Evolutionary conservation across 2,888 invertebrate genomes (phyloP).

Genomic region (Endotricha flammealis): DNA sequence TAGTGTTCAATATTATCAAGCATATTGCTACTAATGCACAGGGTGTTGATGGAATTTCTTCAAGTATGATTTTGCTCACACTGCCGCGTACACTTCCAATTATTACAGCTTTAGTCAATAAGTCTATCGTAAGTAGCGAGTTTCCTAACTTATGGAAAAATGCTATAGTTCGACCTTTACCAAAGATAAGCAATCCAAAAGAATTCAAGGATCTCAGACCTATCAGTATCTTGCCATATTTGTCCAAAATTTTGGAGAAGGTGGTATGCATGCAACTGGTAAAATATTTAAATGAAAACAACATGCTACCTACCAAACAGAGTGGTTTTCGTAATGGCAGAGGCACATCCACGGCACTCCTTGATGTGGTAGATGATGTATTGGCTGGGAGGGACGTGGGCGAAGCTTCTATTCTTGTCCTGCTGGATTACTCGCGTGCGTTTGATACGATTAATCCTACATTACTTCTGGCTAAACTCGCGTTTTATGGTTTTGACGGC

Average conservation of each 20-base stretch:
- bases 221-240: constrained; percentile 5
- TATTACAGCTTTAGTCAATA: constrained; percentile 4
- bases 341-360: too few species aligned
- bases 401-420: constrained; percentile 12
- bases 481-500: too few species aligned
- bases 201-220: constrained; percentile 4
- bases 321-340: not conserved
- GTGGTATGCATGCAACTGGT: too few species aligned
- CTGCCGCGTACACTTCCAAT: not conserved
- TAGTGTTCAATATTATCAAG: not conserved
- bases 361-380: too few species aligned
- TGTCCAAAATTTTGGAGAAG: constrained; percentile 1
- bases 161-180: not conserved
- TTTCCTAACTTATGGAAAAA: constrained; percentile 5
- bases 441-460: too few species aligned
- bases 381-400: too few species aligned
- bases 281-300: not conserved
- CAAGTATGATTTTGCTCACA: constrained; percentile 4
- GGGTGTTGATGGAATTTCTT: constrained; percentile 3
- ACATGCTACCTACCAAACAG: constrained; percentile 1
- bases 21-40: constrained; percentile 5
- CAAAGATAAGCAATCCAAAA: not conserved
- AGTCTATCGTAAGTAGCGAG: not conserved
- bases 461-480: too few species aligned
- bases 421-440: constrained; percentile 1